Percentiles rank a stretch among this genome's conserved stretches.
phyloP scores from a whole-genome alignment of 2,888 invertebrate species.

The Adelphocoris suturalis region DNA sequence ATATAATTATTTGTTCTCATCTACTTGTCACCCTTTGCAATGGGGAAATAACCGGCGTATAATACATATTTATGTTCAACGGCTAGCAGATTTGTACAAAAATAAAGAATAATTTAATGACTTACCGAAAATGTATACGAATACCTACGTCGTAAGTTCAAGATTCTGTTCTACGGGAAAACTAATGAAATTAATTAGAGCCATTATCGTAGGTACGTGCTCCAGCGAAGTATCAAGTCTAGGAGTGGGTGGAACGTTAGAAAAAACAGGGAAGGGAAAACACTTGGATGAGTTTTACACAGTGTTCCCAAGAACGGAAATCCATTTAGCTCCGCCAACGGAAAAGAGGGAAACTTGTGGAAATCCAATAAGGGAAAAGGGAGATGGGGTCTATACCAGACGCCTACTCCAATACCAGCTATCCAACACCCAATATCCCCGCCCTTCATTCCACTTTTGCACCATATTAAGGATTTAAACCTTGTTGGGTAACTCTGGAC shows the following conservation, averaged over 20 bases:
- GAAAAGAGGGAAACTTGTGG: conserved; percentile 10
- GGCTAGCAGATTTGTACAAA: too few relatives aligned
- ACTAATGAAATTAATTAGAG: not conserved
- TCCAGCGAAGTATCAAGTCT: not conserved
- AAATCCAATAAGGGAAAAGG: conserved; percentile 25
- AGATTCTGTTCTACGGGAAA: too few relatives aligned
- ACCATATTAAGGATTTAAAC: too few relatives aligned
- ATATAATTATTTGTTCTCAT: too few relatives aligned
- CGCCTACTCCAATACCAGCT: not conserved
- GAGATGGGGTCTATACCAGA: not conserved
- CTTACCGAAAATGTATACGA: too few relatives aligned
- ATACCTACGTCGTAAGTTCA: too few relatives aligned
- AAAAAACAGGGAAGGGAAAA: not conserved
- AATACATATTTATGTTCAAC: too few relatives aligned
- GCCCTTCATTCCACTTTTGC: not conserved
- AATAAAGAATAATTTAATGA: too few relatives aligned
- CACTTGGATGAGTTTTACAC: not conserved
- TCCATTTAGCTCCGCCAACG: not conserved
- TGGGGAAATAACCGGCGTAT: too few relatives aligned
- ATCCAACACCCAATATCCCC: not conserved
- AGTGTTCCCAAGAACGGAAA: not conserved
- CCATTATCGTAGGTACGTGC: not conserved
- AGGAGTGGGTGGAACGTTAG: not conserved
- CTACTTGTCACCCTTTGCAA: too few relatives aligned
- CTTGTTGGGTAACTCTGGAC: too few relatives aligned